Conservation (phyloP, 2,888 invertebrate species). For the Eristalinus sepulchralis region DNA sequence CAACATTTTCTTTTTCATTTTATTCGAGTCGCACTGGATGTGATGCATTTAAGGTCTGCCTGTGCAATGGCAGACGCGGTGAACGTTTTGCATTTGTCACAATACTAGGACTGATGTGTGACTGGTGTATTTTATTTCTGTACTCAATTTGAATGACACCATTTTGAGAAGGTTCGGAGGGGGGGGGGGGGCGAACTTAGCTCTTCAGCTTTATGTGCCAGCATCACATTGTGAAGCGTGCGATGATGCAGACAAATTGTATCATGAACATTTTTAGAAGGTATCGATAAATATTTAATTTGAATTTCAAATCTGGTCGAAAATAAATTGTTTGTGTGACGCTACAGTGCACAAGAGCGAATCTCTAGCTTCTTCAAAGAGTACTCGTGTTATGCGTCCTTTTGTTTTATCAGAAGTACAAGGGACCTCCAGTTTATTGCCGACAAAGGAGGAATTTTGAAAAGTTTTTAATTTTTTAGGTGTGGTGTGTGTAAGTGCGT, state of each 20-base stretch:
- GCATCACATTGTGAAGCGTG: not conserved
- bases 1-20: constrained; percentile 55
- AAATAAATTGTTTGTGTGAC: too few relatives aligned
- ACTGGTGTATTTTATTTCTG: not conserved
- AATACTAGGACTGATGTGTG: not conserved
- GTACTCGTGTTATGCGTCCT: too few relatives aligned
- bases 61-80: not conserved
- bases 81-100: constrained; percentile 15
- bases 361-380: too few relatives aligned
- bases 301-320: too few relatives aligned
- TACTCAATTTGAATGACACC: not conserved
- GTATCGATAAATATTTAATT: too few relatives aligned
- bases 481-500: too few relatives aligned
- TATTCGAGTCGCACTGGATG: constrained; percentile 36
- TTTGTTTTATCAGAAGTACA: too few relatives aligned
- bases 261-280: too few relatives aligned
- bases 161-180: not conserved
- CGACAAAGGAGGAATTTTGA: too few relatives aligned
- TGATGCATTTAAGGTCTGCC: not conserved
- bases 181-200: not conserved
- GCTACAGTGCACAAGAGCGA: too few relatives aligned
- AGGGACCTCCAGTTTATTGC: too few relatives aligned
- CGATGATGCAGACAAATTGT: not conserved
- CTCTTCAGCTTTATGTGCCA: not conserved
- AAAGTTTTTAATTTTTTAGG: too few relatives aligned